These are phyloP conservation scores for Poecilia gillii DNA, from an alignment of 2,797 vertebrate species.

Conservation along the genomic window DNA sequence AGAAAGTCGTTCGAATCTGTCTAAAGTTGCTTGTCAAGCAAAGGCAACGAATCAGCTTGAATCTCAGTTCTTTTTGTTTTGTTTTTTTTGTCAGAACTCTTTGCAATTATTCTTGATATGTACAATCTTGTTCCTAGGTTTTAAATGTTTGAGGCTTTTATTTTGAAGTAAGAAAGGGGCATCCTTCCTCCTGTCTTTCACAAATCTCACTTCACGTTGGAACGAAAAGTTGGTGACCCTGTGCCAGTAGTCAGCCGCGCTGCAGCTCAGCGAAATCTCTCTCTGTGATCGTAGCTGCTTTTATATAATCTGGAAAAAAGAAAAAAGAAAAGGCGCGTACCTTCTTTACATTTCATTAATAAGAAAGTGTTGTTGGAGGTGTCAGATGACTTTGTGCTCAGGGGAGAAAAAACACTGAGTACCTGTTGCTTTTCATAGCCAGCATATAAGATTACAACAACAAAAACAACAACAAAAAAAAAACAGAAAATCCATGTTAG, in stretches of 20 bases:
- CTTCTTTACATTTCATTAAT: conserved; percentile 8
- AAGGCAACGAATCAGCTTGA: neutral
- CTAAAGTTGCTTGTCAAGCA: neutral
- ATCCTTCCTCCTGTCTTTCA: neutral
- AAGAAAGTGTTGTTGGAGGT: neutral
- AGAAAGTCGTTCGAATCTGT: neutral
- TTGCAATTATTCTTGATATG: neutral
- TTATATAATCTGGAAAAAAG: neutral
- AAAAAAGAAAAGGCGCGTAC: no score
- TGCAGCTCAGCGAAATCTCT: neutral
- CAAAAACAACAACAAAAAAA: conserved; percentile 16
- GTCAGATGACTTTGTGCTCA: conserved; percentile 1
- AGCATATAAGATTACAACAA: conserved; percentile 21
- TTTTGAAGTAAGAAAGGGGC: neutral
- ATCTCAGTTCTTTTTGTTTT: neutral
- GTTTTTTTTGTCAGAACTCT: neutral
- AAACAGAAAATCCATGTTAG: conserved; percentile 13
- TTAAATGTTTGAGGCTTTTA: neutral
- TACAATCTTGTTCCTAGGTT: neutral
- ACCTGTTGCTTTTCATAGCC: conserved; percentile 14
- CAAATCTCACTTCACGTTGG: neutral
- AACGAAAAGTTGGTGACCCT: neutral
- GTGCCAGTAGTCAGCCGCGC: neutral
- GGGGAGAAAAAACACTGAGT: conserved; percentile 18
- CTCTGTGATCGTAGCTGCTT: neutral